Evolutionary conservation across 2,797 vertebrate genomes (phyloP), one percentile per base, ranked within the genome.

Genomic region (Limosa lapponica): DNA sequence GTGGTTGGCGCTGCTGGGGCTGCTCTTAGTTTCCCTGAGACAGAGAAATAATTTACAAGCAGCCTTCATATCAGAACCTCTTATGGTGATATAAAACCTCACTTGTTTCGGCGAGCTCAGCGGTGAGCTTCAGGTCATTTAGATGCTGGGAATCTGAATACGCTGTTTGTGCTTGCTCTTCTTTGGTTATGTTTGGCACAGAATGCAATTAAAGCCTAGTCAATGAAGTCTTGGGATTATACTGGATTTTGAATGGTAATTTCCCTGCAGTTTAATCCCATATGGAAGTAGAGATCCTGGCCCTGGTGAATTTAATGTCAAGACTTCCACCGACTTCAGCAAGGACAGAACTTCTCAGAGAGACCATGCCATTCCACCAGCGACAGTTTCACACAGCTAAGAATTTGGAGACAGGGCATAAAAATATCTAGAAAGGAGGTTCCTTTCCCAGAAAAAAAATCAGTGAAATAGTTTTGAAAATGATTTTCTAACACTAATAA

Each of bases 381-480:
- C 28, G 17, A 74, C 39, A 70, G 72, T 95, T 95, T 92, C 66
- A 84, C 13, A 43, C 28, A 81, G 58, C 55, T 66, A 74, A 41
- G 57, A 82, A 91, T 95, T 93, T 92, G 87, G 74, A 85, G 90
- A 54, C 44, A 69, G 44, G 39, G 37, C 73, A 89, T 72, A 72
- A 88, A 96, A 93, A 93, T 93, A 81, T 55, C 74, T 74, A 94
- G 90, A 89, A 94, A 89, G 52, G 51, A 96, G 73, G 77, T 89
- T 86, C 79, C 73, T 74, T 89, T 96, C 81, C n/a, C 58, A 77
- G 89, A 79, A 92, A 91, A 91, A 93, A 93, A 94, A 87, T 80
- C 77, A 79, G 61, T 72, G 70, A 96, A 97, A 94, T 96, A 88
- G 87, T 97, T 96, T 92, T 96, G 95, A 95, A 96, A 96, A 97